A percentile compares a stretch with the other conserved stretches of the same genome.
These are phyloP conservation scores for Ormyrus pomaceus DNA, from an alignment of 2,888 invertebrate species.

Conservation along the genomic window DNA sequence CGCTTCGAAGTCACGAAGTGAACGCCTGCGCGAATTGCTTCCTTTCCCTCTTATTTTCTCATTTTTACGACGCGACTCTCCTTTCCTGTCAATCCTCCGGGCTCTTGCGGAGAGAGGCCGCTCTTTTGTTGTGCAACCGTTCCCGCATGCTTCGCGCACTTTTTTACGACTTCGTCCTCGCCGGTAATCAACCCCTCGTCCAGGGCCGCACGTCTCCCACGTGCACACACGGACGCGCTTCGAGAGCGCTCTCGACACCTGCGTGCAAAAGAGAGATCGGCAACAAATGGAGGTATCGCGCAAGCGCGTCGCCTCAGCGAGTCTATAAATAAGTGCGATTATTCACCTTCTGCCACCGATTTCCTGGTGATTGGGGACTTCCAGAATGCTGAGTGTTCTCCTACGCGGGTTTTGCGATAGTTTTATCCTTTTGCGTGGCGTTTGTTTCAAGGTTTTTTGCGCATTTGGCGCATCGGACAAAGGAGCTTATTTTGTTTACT, in stretches of 20 bases:
- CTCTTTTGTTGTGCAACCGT: constrained; percentile 38
- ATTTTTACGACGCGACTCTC: constrained; percentile 45
- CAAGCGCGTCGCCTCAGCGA: background rate
- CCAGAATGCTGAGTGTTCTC: background rate
- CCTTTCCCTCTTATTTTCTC: constrained; percentile 48
- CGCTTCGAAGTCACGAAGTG: constrained; percentile 21
- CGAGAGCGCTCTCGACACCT: constrained; percentile 18
- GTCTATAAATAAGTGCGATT: constrained; percentile 35
- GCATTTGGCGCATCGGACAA: too few species aligned
- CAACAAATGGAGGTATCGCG: constrained; percentile 1
- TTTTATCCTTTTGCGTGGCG: too few species aligned
- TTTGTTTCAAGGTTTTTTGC: too few species aligned
- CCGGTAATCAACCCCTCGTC: constrained; percentile 32
- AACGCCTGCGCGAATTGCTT: constrained; percentile 33
- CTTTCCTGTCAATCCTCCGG: constrained; percentile 9
- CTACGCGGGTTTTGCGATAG: too few species aligned
- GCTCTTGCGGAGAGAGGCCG: constrained; percentile 5
- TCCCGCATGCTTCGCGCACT: background rate
- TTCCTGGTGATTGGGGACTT: background rate
- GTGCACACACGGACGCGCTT: background rate
- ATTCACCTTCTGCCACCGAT: constrained; percentile 23
- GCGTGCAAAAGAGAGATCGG: background rate
- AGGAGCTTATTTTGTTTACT: too few species aligned
- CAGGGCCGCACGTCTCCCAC: background rate
- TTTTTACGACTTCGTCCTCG: background rate